phyloP scores from a whole-genome alignment of 2,888 invertebrate species.

The Philereme transversata region DNA sequence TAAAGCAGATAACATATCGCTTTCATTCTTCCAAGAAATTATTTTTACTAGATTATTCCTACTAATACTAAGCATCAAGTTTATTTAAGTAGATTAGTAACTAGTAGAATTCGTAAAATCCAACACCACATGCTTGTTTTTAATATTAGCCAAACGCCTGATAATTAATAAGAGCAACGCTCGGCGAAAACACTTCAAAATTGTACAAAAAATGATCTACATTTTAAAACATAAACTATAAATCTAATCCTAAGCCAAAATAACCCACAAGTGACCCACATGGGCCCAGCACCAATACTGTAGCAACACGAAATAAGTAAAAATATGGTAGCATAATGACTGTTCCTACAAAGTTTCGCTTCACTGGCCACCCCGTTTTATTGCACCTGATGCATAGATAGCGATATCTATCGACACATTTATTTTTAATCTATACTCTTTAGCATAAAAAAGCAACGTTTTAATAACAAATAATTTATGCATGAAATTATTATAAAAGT shows the following conservation, averaged over 20 bases:
- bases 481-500: neutral
- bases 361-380: constrained; percentile 57
- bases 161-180: neutral
- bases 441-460: constrained; percentile 12
- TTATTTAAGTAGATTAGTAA: no score
- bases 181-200: neutral
- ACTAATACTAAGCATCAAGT: no score
- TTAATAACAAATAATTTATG: constrained; percentile 11
- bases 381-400: constrained; percentile 39
- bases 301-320: constrained; percentile 35
- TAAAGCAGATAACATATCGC: neutral
- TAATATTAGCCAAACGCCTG: neutral
- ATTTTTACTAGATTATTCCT: no score
- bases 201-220: neutral
- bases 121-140: no score
- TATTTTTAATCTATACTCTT: constrained; percentile 38
- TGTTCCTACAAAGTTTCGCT: constrained; percentile 51
- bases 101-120: no score
- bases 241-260: neutral
- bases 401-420: constrained; percentile 44
- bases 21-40: no score
- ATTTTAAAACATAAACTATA: neutral
- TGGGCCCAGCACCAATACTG: constrained; percentile 34
- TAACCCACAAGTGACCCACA: constrained; percentile 17
- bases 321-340: constrained; percentile 47